These are phyloP conservation scores for Lithobates sylvaticus DNA, from an alignment of 2,797 vertebrate genomes.

Conservation along the genomic window DNA sequence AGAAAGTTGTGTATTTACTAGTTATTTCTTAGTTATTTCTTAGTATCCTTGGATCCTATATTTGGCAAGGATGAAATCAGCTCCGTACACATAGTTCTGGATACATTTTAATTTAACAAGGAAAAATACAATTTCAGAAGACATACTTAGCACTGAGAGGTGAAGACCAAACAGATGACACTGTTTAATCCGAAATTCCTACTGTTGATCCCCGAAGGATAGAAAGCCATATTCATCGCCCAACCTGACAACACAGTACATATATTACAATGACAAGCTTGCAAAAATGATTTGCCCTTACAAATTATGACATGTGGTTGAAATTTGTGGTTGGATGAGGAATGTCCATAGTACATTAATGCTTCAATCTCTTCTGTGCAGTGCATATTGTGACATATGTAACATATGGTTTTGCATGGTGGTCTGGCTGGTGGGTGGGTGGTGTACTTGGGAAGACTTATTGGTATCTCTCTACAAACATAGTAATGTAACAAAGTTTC, in stretches of 20 bases:
- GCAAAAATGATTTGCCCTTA: conserved; percentile 21
- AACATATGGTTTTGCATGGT: conserved; percentile 20
- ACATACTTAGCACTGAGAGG: neutral
- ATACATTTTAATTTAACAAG: too few relatives aligned
- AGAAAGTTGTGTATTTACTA: too few relatives aligned
- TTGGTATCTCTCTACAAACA: too few relatives aligned
- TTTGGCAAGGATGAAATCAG: neutral
- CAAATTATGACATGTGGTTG: conserved; percentile 38
- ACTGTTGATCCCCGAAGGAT: neutral
- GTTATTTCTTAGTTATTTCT: too few relatives aligned
- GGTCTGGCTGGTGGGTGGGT: neutral
- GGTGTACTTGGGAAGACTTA: too few relatives aligned
- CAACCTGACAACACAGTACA: conserved; percentile 11
- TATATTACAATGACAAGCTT: conserved; percentile 20
- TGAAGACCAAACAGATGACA: neutral
- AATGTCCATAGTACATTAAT: conserved; percentile 10
- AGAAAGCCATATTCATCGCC: neutral
- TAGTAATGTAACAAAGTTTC: too few relatives aligned
- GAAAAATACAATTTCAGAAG: neutral
- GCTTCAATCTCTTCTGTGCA: conserved; percentile 13
- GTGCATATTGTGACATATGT: conserved; percentile 9
- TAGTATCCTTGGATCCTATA: too few relatives aligned
- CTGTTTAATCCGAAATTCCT: neutral
- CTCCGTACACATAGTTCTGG: neutral
- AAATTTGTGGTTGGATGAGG: conserved; percentile 26